Conservation (phyloP, 2,888 invertebrate genomes). For the Fragum whitleyi region DNA sequence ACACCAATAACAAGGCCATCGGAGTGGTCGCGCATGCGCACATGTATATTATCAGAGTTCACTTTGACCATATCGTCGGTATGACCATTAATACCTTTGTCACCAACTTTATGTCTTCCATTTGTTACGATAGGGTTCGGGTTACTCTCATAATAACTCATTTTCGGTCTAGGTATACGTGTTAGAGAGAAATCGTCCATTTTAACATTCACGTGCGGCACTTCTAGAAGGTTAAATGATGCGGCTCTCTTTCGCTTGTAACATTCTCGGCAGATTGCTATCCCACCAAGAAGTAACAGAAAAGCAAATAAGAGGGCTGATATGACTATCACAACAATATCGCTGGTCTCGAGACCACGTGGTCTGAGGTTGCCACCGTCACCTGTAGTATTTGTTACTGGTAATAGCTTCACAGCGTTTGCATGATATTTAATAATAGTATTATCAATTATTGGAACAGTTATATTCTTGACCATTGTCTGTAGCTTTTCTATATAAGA, state of each 20-base stretch:
- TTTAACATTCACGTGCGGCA: slow-evolving; percentile 71
- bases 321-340: slow-evolving; percentile 75
- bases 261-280: slow-evolving; percentile 70
- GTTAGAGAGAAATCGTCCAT: slow-evolving; percentile 77
- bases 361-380: neutral
- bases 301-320: slow-evolving; percentile 72
- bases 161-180: slow-evolving; percentile 72
- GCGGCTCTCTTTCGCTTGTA: slow-evolving; percentile 71
- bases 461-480: slow-evolving; percentile 2
- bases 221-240: slow-evolving; percentile 74
- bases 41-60: slow-evolving; percentile 61
- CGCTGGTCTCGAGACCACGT: slow-evolving; percentile 63
- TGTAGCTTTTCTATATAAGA: slow-evolving; percentile 13
- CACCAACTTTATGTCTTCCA: neutral
- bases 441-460: slow-evolving; percentile 59
- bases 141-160: slow-evolving; percentile 67
- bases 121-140: neutral
- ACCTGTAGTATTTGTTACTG: neutral
- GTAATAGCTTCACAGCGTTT: slow-evolving; percentile 5
- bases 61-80: slow-evolving; percentile 14
- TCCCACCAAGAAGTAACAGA: slow-evolving; percentile 66
- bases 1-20: slow-evolving; percentile 73
- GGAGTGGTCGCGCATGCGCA: slow-evolving; percentile 68
- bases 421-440: slow-evolving; percentile 50
- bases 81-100: neutral